phyloP scores from a whole-genome alignment of 2,113 vertebrate species.

The Perccottus glenii region DNA sequence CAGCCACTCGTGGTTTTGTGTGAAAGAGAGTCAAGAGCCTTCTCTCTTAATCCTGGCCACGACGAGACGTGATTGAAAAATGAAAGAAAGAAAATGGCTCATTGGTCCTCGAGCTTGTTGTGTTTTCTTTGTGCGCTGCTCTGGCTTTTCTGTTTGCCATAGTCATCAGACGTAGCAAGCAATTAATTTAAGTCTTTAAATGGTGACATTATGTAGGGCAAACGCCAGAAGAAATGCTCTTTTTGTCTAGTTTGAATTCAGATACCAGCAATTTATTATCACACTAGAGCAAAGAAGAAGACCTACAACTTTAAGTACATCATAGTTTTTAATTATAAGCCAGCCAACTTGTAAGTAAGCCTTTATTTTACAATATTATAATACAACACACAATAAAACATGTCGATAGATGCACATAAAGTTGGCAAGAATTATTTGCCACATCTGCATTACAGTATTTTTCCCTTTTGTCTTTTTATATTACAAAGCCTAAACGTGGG shows the following conservation, averaged over 20 bases:
- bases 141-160: constrained; percentile 41
- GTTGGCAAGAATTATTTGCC: no score
- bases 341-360: no score
- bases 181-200: constrained; percentile 38
- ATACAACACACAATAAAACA: background rate
- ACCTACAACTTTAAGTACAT: no score
- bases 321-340: no score
- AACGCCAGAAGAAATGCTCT: background rate
- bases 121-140: constrained; percentile 62
- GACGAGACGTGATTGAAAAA: constrained; percentile 68
- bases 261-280: no score
- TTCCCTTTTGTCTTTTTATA: background rate
- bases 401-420: no score
- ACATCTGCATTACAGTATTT: no score
- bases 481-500: background rate
- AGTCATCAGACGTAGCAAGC: constrained; percentile 33
- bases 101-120: constrained; percentile 62
- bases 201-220: constrained; percentile 31
- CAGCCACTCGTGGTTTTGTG: constrained; percentile 71
- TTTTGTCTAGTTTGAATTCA: no score
- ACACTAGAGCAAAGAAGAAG: no score
- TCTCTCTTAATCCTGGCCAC: constrained; percentile 69
- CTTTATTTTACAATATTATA: background rate
- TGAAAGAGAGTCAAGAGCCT: constrained; percentile 77
- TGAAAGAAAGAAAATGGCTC: constrained; percentile 64